Conservation (phyloP, 2,113 vertebrate genomes). For the Helogale parvula region DNA sequence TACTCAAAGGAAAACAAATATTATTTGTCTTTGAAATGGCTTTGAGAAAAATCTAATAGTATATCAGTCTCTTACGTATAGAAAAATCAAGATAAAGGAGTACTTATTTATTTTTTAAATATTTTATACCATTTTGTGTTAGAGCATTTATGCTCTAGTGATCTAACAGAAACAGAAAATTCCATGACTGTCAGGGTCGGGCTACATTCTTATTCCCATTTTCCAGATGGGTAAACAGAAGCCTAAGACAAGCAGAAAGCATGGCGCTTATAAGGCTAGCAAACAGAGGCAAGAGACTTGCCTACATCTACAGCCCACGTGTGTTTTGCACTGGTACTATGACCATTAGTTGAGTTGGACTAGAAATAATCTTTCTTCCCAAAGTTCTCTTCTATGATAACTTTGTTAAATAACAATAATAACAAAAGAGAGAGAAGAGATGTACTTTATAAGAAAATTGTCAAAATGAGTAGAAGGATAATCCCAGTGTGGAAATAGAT, state of each 20-base stretch:
- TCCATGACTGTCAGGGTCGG: background rate
- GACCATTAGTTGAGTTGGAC: background rate
- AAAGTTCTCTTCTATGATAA: background rate
- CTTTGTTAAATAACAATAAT: background rate
- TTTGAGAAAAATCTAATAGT: background rate
- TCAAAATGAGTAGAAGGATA: conserved; percentile 30
- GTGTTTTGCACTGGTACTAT: background rate
- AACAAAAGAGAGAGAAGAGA: background rate
- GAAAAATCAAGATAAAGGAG: background rate
- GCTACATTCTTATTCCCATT: background rate
- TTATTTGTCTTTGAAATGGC: background rate
- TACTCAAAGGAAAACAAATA: background rate
- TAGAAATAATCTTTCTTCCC: background rate
- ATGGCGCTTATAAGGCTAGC: background rate
- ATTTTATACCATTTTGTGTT: background rate
- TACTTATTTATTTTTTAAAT: background rate
- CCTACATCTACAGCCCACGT: background rate
- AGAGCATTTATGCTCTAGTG: background rate
- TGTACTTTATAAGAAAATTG: conserved; percentile 35
- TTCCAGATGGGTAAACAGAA: background rate
- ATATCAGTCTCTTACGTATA: background rate
- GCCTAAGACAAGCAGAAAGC: background rate
- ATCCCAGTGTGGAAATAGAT: background rate
- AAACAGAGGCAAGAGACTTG: background rate
- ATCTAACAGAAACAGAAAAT: background rate